These are phyloP conservation scores for Pasiphila rectangulata DNA, from an alignment of 2,888 invertebrate species.

Conservation along the genomic window DNA sequence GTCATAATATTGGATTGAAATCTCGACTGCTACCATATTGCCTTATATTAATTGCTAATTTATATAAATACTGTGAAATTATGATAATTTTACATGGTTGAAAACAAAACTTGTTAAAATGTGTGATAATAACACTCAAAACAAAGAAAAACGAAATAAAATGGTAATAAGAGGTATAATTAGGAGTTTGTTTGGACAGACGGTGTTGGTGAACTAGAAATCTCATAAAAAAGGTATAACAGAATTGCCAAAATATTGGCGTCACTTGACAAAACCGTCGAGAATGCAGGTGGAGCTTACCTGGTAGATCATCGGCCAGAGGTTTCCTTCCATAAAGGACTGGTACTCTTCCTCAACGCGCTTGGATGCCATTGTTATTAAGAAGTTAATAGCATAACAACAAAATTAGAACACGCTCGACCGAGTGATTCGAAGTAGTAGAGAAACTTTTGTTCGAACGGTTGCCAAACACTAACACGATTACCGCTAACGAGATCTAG, in stretches of 20 bases:
- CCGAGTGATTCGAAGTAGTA: constrained; percentile 5
- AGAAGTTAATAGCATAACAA: constrained; percentile 23
- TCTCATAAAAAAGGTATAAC: not conserved
- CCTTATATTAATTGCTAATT: too few species aligned
- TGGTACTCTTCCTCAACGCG: constrained; percentile 86
- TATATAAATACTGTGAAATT: too few species aligned
- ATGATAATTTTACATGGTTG: too few species aligned
- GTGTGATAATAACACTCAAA: too few species aligned
- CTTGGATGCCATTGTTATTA: constrained; percentile 40
- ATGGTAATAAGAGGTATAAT: too few species aligned
- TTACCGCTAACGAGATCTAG: not conserved
- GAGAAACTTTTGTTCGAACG: constrained; percentile 10
- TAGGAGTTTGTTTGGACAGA: too few species aligned
- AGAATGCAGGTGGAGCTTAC: constrained; percentile 59
- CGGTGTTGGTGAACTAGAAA: not conserved
- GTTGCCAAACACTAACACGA: not conserved
- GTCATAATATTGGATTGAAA: too few species aligned
- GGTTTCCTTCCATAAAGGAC: constrained; percentile 84
- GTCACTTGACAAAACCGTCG: constrained; percentile 8
- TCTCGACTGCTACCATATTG: too few species aligned
- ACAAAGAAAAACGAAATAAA: too few species aligned
- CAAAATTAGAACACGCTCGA: constrained; percentile 3
- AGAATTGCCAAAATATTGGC: constrained; percentile 1
- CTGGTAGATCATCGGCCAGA: constrained; percentile 87
- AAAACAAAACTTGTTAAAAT: too few species aligned